These are phyloP conservation scores for Thysanoteuthis rhombus DNA, from an alignment of 2,888 invertebrate species.

Conservation along the genomic window DNA sequence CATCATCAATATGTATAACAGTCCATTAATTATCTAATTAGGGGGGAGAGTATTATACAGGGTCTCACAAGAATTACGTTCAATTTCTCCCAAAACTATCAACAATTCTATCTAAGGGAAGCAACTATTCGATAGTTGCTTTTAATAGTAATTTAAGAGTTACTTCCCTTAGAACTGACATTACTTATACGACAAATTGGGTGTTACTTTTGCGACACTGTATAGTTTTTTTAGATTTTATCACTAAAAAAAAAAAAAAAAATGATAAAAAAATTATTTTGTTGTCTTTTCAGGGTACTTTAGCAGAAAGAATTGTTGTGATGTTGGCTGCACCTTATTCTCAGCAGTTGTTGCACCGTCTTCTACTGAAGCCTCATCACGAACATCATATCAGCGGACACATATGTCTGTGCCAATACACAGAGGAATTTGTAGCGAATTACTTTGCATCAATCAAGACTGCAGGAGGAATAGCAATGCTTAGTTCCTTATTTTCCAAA, in stretches of 20 bases:
- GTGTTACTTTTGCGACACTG: too few relatives aligned
- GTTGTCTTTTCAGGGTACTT: background rate
- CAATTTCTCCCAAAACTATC: too few relatives aligned
- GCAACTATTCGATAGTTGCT: too few relatives aligned
- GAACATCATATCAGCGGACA: conserved; percentile 25
- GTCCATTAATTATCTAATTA: too few relatives aligned
- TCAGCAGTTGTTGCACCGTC: background rate
- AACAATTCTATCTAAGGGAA: too few relatives aligned
- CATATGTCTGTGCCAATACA: conserved; percentile 22
- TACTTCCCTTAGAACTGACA: too few relatives aligned
- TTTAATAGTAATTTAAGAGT: too few relatives aligned
- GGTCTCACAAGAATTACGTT: too few relatives aligned
- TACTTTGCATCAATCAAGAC: background rate
- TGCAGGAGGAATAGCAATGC: background rate
- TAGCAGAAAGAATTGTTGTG: conserved; percentile 15
- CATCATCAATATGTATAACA: too few relatives aligned
- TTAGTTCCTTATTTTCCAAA: background rate
- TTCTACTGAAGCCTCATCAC: background rate
- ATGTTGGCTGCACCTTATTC: conserved; percentile 18
- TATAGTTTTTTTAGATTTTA: too few relatives aligned
- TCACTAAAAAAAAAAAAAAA: background rate
- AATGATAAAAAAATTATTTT: background rate
- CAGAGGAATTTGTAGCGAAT: background rate
- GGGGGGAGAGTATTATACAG: too few relatives aligned
- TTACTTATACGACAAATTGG: too few relatives aligned